Evolutionary conservation across 2,888 invertebrate species (phyloP), one percentile per base, ranked within the genome.

Genomic region (Xestoiulus laeticollis): DNA sequence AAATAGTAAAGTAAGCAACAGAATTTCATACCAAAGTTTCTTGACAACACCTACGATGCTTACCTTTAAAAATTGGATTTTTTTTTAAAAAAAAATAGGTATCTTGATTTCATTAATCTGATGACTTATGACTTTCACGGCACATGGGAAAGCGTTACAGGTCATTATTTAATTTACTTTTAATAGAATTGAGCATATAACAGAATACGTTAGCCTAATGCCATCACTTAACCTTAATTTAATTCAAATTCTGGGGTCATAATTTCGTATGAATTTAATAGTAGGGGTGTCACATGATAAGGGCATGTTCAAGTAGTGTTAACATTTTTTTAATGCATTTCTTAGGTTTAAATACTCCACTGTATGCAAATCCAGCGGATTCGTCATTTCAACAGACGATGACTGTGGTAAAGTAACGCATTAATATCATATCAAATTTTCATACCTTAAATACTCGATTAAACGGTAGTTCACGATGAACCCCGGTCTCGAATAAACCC

Each of bases 1-100:
- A 92, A 88, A 91, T 95, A 16, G 92, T 93, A 0, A 91, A 93
- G 94, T 94, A 91, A 91, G 91, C 26, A 30, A 38, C 30, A 30
- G 6, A 19, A 1, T 0, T 92, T 92, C 88, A 91, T 95, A 16
- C 30, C 30, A 82, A 85, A 91, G 91, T 91, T 26, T 33, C 32
- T 38, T n/a, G n/a, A n/a, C n/a, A n/a, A n/a, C n/a, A n/a, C n/a
- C n/a, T n/a, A n/a, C n/a, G n/a, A n/a, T n/a, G n/a, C n/a, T n/a
- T n/a, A 44, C 8, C 1, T 2, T 12, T 44, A 14, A 8, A 44
- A 22, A 59, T 68, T 16, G 30, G 12, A 26, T 59, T 59, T 68
- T 1, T 53, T 87, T 68, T 19, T 87, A 22, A 1, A n/a, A n/a
- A n/a, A n/a, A n/a, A 10, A 8, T 82, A 91, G 91, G 48, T 90